Percentiles rank a stretch among this genome's conserved stretches.
These are phyloP conservation scores for Petaurus breviceps DNA, from an alignment of 2,113 vertebrate genomes.

Conservation along the genomic window DNA sequence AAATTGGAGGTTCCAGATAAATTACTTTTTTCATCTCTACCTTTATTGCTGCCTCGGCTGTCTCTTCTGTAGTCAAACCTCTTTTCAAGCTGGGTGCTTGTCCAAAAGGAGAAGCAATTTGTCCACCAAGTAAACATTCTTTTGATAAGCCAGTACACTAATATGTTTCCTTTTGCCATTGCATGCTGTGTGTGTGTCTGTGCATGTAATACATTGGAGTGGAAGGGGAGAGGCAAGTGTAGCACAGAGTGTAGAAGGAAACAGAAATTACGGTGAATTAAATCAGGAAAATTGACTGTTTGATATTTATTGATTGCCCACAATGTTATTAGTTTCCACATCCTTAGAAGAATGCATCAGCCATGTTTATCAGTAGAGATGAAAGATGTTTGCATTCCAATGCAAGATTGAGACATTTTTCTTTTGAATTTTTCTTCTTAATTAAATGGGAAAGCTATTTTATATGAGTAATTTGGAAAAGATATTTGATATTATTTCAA, in stretches of 20 bases:
- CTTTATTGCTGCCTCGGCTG: not conserved
- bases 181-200: not conserved
- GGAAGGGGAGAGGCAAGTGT: not conserved
- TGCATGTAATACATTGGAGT: not conserved
- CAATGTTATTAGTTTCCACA: not conserved
- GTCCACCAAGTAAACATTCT: not conserved
- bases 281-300: not conserved
- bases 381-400: constrained; percentile 52
- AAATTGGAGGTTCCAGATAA: not conserved
- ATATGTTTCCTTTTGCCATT: not conserved
- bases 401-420: constrained; percentile 16
- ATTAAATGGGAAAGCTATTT: constrained; percentile 57
- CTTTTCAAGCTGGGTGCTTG: not conserved
- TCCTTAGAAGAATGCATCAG: not conserved
- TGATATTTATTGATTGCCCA: not conserved
- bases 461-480: constrained; percentile 62
- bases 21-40: not conserved
- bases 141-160: not conserved
- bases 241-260: not conserved
- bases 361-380: not conserved
- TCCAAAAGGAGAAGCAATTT: not conserved
- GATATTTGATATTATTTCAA: constrained; percentile 66
- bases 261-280: not conserved
- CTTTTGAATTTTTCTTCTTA: constrained; percentile 53
- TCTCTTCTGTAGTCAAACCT: not conserved